Conservation (phyloP, 2,888 invertebrate genomes). For the Phaedon cochleariae region DNA sequence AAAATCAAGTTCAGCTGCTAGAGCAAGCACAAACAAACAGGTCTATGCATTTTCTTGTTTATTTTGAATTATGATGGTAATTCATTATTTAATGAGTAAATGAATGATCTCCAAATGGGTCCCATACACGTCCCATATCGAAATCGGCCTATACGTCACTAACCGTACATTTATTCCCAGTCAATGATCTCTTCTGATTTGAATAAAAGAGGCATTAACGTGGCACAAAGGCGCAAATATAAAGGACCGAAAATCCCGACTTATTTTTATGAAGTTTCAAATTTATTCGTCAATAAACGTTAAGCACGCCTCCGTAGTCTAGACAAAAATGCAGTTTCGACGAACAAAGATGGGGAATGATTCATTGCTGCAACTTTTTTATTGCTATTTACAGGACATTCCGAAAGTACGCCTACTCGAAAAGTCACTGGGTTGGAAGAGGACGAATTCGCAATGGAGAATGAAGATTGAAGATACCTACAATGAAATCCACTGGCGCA, state of each 20-base stretch:
- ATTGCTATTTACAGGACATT: constrained; percentile 54
- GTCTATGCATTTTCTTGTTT: no score
- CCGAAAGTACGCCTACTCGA: constrained; percentile 49
- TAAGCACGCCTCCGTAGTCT: constrained; percentile 45
- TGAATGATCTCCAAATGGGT: neutral
- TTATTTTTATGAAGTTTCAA: constrained; percentile 23
- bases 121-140: no score
- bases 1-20: no score
- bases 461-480: no score
- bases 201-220: constrained; percentile 22
- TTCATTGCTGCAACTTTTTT: constrained; percentile 52
- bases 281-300: constrained; percentile 43
- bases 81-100: neutral
- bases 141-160: neutral
- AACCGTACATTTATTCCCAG: neutral
- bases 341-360: constrained; percentile 50
- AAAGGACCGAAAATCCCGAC: constrained; percentile 15
- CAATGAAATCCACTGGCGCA: no score
- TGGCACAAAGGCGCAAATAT: constrained; percentile 12
- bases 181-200: neutral
- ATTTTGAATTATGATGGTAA: no score
- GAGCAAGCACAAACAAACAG: no score
- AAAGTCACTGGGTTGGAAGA: constrained; percentile 4
- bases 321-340: constrained; percentile 51
- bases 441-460: neutral